Evolutionary conservation across 2,113 vertebrate genomes (phyloP).

Genomic region (Xiphophorus maculatus): DNA sequence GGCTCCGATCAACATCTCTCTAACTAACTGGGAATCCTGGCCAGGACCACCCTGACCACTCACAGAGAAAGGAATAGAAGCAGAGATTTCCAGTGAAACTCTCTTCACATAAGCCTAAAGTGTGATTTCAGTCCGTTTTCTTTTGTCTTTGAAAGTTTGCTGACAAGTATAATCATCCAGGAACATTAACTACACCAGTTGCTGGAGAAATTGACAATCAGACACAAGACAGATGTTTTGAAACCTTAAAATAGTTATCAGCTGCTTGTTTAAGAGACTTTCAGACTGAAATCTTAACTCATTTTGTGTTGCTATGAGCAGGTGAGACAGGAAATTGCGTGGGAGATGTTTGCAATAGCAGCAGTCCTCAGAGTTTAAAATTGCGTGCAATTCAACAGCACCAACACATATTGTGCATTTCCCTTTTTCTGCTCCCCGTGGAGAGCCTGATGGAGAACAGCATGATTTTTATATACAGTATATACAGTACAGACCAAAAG

Average conservation of each 20-base stretch:
- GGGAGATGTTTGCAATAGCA: constrained; percentile 14
- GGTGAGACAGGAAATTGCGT: constrained; percentile 10
- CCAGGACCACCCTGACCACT: neutral
- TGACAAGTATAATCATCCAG: neutral
- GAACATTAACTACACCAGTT: neutral
- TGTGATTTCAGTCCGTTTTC: neutral
- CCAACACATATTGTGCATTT: too few relatives aligned
- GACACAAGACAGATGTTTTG: too few relatives aligned
- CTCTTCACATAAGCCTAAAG: neutral
- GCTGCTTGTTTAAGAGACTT: neutral
- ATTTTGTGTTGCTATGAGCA: neutral
- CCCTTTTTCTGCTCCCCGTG: too few relatives aligned
- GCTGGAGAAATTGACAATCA: neutral
- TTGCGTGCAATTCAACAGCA: neutral
- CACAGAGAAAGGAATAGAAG: neutral
- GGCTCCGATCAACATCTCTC: neutral
- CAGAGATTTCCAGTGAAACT: neutral
- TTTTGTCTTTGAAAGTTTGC: neutral
- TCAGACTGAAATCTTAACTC: neutral
- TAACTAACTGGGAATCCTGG: neutral
- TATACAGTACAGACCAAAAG: too few relatives aligned
- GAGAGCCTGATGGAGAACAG: neutral
- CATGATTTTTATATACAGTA: neutral
- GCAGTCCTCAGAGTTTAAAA: neutral
- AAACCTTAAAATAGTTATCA: neutral